Conservation (phyloP, 1,140 invertebrate species). For the Condylostylus longicornis region DNA sequence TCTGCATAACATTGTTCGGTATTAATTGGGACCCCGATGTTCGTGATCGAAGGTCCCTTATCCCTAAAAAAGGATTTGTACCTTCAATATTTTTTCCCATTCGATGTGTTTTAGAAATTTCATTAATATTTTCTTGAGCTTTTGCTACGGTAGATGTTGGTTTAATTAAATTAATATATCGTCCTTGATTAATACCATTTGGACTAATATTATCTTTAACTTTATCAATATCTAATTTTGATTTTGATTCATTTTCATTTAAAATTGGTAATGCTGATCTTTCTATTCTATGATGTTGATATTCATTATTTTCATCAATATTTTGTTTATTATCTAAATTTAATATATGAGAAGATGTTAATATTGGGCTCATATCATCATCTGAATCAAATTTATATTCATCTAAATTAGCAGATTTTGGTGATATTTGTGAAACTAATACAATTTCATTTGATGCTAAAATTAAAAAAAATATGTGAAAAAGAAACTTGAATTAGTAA, state of each 20-base stretch:
- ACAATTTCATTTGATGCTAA: too few species aligned
- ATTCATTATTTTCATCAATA: conserved; percentile 24
- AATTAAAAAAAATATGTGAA: too few species aligned
- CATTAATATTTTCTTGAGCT: conserved; percentile 5
- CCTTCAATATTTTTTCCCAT: conserved; percentile 3
- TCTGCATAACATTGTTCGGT: conserved; percentile 5
- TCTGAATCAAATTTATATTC: too few species aligned
- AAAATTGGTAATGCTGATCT: conserved; percentile 25
- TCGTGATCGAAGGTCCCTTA: conserved; percentile 29
- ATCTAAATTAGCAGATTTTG: too few species aligned
- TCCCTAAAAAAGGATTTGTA: conserved; percentile 29
- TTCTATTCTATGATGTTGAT: conserved; percentile 13
- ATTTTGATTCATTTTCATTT: conserved; percentile 14
- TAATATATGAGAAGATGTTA: too few species aligned
- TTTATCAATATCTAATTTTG: conserved; percentile 20
- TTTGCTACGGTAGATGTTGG: conserved; percentile 26
- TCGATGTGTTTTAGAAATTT: neutral
- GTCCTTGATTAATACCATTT: conserved; percentile 14
- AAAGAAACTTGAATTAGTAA: too few species aligned
- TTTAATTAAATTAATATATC: conserved; percentile 29
- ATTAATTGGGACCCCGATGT: conserved; percentile 30
- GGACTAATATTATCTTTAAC: conserved; percentile 12
- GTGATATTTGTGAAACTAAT: too few species aligned
- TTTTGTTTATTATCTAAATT: too few species aligned
- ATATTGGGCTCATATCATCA: too few species aligned